Evolutionary conservation across 1,140 invertebrate genomes (phyloP).

Genomic region (Pinna nobilis): DNA sequence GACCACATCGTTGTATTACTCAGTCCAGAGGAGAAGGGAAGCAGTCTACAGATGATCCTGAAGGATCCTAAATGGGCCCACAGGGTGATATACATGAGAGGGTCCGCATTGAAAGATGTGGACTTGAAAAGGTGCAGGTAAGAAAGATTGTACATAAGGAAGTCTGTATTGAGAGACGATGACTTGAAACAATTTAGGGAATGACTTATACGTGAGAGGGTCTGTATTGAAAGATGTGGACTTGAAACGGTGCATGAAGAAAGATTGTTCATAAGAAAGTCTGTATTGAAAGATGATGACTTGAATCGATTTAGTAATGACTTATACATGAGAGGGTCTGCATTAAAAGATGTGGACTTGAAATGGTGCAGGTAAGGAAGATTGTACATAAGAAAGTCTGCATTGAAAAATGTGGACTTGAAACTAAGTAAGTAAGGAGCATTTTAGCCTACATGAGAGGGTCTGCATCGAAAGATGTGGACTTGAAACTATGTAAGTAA

Average conservation of each 20-base stretch:
- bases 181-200: no score
- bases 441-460: conserved; percentile 99
- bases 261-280: no score
- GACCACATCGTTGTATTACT: conserved; percentile 97
- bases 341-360: conserved; percentile 94
- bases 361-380: conserved; percentile 82
- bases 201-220: conserved; percentile 98
- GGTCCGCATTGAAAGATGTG: conserved; percentile 94
- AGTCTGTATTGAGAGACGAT: no score
- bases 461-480: conserved; percentile 94
- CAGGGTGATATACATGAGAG: conserved; percentile 97
- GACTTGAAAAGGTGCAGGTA: conserved; percentile 89
- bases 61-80: conserved; percentile 99
- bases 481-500: conserved; percentile 89
- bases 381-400: no score
- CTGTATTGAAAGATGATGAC: no score
- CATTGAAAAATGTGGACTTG: no score
- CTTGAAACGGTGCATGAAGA: conserved; percentile 87
- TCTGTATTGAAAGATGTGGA: conserved; percentile 96
- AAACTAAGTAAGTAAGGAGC: no score
- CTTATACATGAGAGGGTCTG: conserved; percentile 98
- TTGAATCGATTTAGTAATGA: no score
- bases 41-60: conserved; percentile 98
- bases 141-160: no score
- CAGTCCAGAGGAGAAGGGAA: conserved; percentile 96